Evolutionary conservation across 2,797 vertebrate genomes (phyloP), one percentile per base, ranked within the genome.

Genomic region (Rhinatrema bivittatum): DNA sequence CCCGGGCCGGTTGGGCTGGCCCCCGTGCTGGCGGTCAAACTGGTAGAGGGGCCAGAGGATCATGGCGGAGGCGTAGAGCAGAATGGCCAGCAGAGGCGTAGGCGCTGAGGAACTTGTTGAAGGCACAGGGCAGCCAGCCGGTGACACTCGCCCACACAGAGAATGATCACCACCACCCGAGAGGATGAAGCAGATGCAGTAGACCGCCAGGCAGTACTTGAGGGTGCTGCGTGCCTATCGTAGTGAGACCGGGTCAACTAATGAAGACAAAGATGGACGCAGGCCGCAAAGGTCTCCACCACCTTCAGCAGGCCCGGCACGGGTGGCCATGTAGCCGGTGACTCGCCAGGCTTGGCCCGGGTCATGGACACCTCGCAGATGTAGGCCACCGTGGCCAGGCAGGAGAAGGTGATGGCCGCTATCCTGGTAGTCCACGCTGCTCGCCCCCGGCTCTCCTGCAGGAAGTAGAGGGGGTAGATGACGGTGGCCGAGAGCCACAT

Each of bases 121-220:
- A 93, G 0, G 91, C 60, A 50, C 89, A 82, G 5, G 90, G 90
- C 10, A 94, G 73, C 60, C 73, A 70, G 31, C 87, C 83, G 3
- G 91, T 94, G 65, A n/a, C 87, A 92, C 50, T 94, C 87, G 1
- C 85, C 85, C 2, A 94, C 67, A 46, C 90, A 91, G 29, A 94
- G 69, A 34, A 93, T 42, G 49, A 94, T 88, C 50, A 91, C 70
- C 51, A 53, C 72, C 0, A 85, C 78, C n/a, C 0, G 90, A 89
- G 29, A 94, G 49, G 56, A 94, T 91, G 74, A 94, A 94, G 66
- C 91, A 94, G 63, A 94, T 87, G 68, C 90, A 87, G 30, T 91
- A 94, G 2, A 93, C 89, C 0, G 91, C 60, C 73, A 94, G 70
- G 36, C 91, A 94, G 84, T 87, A 94, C 51, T 87, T 79, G 29